Conservation (phyloP, 2,888 invertebrate genomes). For the Tetheella fluctuosa region DNA sequence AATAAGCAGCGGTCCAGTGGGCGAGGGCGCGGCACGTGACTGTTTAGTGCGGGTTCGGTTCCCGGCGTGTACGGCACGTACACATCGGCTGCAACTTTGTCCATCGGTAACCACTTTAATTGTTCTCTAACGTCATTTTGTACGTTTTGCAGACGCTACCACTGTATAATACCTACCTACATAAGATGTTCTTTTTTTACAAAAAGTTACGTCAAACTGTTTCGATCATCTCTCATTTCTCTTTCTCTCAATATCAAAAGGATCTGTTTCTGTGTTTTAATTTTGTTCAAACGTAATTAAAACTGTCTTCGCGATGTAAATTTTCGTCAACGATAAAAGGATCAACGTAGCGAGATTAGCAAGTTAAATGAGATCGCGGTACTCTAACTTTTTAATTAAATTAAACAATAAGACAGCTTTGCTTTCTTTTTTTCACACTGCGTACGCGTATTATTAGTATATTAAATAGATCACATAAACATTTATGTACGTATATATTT, state of each 20-base stretch:
- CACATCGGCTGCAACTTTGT: slow-evolving; percentile 5
- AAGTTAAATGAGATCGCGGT: not conserved
- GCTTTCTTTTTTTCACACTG: too few relatives aligned
- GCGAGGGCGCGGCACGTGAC: slow-evolving; percentile 1
- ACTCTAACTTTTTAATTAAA: too few relatives aligned
- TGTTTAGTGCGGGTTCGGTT: slow-evolving; percentile 4
- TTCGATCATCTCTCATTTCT: too few relatives aligned
- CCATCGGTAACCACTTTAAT: slow-evolving; percentile 4
- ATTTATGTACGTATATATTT: too few relatives aligned
- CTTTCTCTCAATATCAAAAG: not conserved
- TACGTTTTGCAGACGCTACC: slow-evolving; percentile 4
- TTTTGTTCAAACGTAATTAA: not conserved
- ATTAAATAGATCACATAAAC: too few relatives aligned
- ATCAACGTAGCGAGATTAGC: not conserved
- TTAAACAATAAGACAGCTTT: too few relatives aligned
- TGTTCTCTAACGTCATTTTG: not conserved
- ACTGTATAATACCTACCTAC: not conserved
- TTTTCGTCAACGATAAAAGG: not conserved
- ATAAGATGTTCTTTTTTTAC: too few relatives aligned
- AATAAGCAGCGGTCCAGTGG: not conserved
- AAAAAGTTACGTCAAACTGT: too few relatives aligned
- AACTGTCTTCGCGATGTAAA: not conserved
- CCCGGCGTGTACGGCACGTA: not conserved
- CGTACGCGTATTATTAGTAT: too few relatives aligned
- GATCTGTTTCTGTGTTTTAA: not conserved